Evolutionary conservation across 2,797 vertebrate species (phyloP).

Genomic region (Mastacembelus armatus): DNA sequence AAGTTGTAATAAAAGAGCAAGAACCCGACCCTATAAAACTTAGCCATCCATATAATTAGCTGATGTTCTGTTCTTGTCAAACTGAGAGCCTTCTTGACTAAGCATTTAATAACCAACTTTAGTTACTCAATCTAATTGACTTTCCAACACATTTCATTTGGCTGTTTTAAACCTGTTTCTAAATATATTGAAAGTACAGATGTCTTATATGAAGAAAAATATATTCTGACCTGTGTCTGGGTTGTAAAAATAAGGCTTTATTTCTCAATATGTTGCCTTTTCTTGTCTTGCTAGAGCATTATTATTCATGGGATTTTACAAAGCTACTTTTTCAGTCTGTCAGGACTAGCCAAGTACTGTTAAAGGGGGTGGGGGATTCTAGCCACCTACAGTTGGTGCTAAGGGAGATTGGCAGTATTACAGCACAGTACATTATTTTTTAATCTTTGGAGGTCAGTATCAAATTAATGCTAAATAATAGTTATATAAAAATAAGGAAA

Average conservation of each 20-base stretch:
- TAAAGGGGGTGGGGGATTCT: slow-evolving; percentile 3
- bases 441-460: too few species aligned
- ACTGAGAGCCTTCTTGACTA: slow-evolving; percentile 33
- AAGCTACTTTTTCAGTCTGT: slow-evolving; percentile 10
- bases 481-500: background rate
- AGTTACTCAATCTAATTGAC: slow-evolving; percentile 33
- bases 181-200: slow-evolving; percentile 23
- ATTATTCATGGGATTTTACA: slow-evolving; percentile 1
- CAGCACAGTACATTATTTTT: too few species aligned
- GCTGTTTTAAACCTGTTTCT: slow-evolving; percentile 3
- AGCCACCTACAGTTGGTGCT: background rate
- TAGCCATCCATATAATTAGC: slow-evolving; percentile 67
- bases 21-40: slow-evolving; percentile 38
- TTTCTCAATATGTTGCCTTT: slow-evolving; percentile 33
- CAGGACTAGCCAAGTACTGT: background rate
- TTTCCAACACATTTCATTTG: slow-evolving; percentile 31
- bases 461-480: too few species aligned
- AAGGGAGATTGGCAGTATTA: background rate
- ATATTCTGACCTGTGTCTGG: background rate
- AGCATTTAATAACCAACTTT: slow-evolving; percentile 55
- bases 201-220: slow-evolving; percentile 4
- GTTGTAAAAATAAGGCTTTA: background rate
- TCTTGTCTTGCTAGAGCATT: background rate
- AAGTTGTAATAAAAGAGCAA: slow-evolving; percentile 16
- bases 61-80: slow-evolving; percentile 48